Conservation (phyloP, 2,888 invertebrate species). For the Drosophila engyochracea region DNA sequence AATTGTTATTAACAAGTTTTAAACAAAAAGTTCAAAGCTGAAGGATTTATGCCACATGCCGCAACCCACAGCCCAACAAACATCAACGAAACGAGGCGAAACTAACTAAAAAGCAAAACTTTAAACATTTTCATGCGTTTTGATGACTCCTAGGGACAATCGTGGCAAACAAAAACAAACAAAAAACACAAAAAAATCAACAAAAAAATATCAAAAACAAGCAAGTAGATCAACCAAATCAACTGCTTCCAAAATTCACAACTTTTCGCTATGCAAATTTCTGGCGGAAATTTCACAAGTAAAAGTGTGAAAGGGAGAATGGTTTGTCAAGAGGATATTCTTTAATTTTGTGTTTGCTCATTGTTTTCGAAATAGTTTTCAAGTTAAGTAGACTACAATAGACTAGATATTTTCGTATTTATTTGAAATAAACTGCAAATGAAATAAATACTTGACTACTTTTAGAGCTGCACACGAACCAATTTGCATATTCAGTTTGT, state of each 20-base stretch:
- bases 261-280: slow-evolving; percentile 50
- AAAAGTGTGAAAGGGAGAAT: neutral
- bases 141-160: slow-evolving; percentile 29
- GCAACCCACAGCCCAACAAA: slow-evolving; percentile 13
- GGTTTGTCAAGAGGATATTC: neutral
- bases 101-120: slow-evolving; percentile 64
- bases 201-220: neutral
- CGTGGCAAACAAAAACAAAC: slow-evolving; percentile 6
- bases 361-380: neutral
- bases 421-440: neutral
- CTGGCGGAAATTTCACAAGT: slow-evolving; percentile 4
- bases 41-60: slow-evolving; percentile 63
- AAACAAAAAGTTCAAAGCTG: slow-evolving; percentile 69
- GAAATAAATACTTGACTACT: neutral
- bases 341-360: neutral
- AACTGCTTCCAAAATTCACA: slow-evolving; percentile 31
- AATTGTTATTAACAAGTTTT: slow-evolving; percentile 72
- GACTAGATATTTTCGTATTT: neutral
- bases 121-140: slow-evolving; percentile 68
- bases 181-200: neutral
- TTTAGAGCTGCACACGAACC: neutral
- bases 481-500: neutral
- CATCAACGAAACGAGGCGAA: slow-evolving; percentile 39
- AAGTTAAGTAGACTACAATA: neutral
- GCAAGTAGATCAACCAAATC: slow-evolving; percentile 43